Evolutionary conservation across 37 sponge, comb jelly and placozoan genomes (phyloP), one percentile per base, ranked within the genome.

Genomic region (Chondrilla cf. caribensis): DNA sequence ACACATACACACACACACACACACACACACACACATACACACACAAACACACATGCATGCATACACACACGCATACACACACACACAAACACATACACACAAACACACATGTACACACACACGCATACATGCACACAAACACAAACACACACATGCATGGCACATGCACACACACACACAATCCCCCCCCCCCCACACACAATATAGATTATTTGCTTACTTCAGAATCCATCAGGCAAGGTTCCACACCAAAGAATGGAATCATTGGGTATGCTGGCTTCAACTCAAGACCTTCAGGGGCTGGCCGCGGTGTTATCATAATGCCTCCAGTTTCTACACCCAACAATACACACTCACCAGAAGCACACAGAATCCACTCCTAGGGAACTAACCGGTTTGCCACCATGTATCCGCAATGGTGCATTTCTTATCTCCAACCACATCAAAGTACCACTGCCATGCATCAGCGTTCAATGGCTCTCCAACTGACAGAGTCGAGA

Each of bases 191-290:
- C 67, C 33, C 32, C 31, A 65, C 32, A 35, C 67, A 8, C 33
- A 32, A 32, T 29, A 35, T 35, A 65, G 67, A 6, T 35, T 60
- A 4, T 3, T 60, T 5, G 64, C 29, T 7, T 19, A 73, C 76
- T 21, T 42, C 44, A 6, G 19, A 86, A 87, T 90, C 77, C 62
- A 96, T 67, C 29, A 99, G 86, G 15, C 84, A 91, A 55, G 97
- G 91, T 21, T 89, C 83, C 2, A 99, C 86, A 3, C 99, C 99
- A 80, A 86, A 93, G 88, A 99, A 99, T 38, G 99, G 97, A 51
- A 80, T 87, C 87, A 89, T 93, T 8, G 99, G 94, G 44, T 86
- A 93, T 22, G 96, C 99, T 26, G 99, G 96, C 80, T 95, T 98
- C 24, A 91, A 94, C 21, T 81, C 81, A 42, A 68, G 47, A 57